phyloP scores from a whole-genome alignment of 1,140 invertebrate species.

The Drosophila setifemur region DNA sequence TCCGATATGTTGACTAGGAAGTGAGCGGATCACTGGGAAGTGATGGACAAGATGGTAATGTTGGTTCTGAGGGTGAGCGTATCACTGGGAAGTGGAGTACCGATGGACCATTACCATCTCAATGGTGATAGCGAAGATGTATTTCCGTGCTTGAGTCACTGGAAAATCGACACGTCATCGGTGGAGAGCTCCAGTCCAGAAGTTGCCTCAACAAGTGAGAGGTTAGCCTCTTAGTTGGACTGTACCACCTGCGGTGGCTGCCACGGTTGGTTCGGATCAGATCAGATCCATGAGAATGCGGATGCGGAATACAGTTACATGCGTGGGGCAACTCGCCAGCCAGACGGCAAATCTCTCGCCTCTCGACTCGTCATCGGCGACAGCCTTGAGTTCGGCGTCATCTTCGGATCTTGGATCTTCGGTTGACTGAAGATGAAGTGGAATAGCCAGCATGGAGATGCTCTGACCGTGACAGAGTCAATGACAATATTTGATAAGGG shows the following conservation, averaged over 20 bases:
- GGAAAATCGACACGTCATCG: slow-evolving; percentile 24
- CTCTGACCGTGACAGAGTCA: background rate
- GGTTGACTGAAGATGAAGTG: background rate
- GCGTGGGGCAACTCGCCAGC: slow-evolving; percentile 22
- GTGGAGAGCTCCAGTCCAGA: slow-evolving; percentile 16
- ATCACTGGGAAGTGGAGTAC: slow-evolving; percentile 12
- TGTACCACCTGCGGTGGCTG: slow-evolving; percentile 16
- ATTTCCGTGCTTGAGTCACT: slow-evolving; percentile 36
- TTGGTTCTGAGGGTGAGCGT: too few species aligned
- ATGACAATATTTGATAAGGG: background rate
- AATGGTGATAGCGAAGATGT: background rate
- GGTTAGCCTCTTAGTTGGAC: background rate
- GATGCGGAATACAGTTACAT: slow-evolving; percentile 38
- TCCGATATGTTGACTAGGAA: slow-evolving; percentile 28
- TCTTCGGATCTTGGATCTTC: background rate
- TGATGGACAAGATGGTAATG: too few species aligned
- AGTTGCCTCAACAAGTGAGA: slow-evolving; percentile 4
- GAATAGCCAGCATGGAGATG: background rate
- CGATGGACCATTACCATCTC: too few species aligned
- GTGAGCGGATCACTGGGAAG: slow-evolving; percentile 11
- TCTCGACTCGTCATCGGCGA: slow-evolving; percentile 18
- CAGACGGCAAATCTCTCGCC: background rate
- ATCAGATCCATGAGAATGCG: slow-evolving; percentile 9
- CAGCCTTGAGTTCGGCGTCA: slow-evolving; percentile 30
- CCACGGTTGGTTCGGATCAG: background rate